A percentile compares a stretch with the other conserved stretches of the same genome.
Evolutionary conservation across 2,888 invertebrate genomes (phyloP).

Genomic region (Lepetodrilus schrolli): DNA sequence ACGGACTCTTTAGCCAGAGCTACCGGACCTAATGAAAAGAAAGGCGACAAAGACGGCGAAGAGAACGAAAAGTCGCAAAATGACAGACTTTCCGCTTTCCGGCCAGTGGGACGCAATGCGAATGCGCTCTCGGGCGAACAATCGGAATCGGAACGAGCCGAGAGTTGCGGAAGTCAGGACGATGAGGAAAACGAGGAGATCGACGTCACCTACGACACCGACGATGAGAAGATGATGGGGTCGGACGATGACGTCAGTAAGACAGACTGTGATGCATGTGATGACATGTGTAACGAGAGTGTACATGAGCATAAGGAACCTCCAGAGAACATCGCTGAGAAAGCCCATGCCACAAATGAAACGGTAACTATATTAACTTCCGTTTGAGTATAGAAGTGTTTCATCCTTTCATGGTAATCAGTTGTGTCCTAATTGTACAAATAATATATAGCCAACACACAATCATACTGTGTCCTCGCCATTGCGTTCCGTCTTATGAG

Average conservation of each 20-base stretch:
- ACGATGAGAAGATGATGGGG: conserved; percentile 16
- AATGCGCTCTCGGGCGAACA: background rate
- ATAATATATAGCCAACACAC: no score
- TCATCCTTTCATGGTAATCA: no score
- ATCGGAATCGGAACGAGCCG: conserved; percentile 5
- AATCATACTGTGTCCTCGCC: no score
- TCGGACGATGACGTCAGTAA: conserved; percentile 43
- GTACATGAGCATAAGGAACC: background rate
- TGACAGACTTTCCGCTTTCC: conserved; percentile 48
- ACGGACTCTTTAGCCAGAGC: conserved; percentile 3
- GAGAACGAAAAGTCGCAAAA: conserved; percentile 2
- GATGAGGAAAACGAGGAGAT: conserved; percentile 38
- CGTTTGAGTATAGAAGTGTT: no score
- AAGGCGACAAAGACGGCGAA: conserved; percentile 1
- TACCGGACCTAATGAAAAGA: conserved; percentile 1
- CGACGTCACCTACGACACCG: conserved; percentile 39
- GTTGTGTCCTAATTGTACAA: no score
- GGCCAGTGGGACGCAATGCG: conserved; percentile 35
- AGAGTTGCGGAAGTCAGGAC: background rate
- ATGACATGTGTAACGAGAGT: background rate
- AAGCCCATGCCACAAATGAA: no score
- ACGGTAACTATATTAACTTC: no score
- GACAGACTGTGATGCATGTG: conserved; percentile 22
- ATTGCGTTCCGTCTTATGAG: no score
- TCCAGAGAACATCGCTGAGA: background rate